phyloP scores from a whole-genome alignment of 2,113 vertebrate species.

The Alces alces region DNA sequence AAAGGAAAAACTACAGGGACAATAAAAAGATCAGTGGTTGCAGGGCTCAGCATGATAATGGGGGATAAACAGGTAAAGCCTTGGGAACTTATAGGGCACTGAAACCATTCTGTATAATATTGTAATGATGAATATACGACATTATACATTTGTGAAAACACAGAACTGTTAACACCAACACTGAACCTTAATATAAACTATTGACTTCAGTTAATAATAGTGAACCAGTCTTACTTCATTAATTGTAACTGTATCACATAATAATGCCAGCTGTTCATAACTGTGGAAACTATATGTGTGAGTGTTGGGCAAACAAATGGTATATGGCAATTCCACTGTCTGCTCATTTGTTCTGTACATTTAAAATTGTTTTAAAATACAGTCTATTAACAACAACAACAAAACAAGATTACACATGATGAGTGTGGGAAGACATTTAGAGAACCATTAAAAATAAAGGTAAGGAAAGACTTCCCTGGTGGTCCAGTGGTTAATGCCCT shows the following conservation, averaged over 20 bases:
- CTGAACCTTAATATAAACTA: not conserved
- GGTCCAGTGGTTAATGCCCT: not conserved
- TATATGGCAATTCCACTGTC: not conserved
- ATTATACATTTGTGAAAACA: not conserved
- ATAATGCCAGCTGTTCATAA: not conserved
- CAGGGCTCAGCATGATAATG: rapidly evolving
- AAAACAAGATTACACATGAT: not conserved
- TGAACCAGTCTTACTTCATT: not conserved
- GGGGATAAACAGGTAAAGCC: not conserved
- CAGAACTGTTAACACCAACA: not conserved
- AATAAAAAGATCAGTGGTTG: not conserved
- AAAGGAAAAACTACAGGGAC: not conserved
- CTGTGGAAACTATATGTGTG: not conserved
- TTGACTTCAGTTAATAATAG: not conserved
- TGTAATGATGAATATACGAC: not conserved
- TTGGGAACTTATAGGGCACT: not conserved
- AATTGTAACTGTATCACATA: not conserved
- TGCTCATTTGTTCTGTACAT: not conserved
- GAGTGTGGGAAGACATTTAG: not conserved
- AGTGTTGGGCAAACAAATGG: too few relatives aligned
- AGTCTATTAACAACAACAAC: not conserved
- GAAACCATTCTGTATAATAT: not conserved
- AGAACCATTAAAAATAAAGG: not conserved
- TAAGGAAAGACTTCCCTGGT: not conserved
- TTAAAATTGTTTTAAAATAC: not conserved